Conservation (phyloP, 2,113 vertebrate species). For the Eira barbara region DNA sequence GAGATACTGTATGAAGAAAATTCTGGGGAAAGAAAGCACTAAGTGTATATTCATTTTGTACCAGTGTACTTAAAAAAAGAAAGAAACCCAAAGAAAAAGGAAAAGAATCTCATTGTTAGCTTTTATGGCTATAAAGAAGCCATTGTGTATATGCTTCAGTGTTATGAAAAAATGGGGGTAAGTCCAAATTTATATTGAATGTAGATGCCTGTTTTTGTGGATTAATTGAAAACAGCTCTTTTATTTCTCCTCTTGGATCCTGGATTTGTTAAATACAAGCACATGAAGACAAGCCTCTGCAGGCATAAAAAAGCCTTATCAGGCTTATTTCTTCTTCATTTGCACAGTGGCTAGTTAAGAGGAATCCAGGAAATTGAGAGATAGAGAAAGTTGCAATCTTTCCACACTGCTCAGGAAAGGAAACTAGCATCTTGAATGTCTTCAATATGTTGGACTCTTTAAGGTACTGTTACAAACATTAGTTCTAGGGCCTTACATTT, state of each 20-base stretch:
- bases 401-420: not conserved
- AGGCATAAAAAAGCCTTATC: not conserved
- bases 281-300: not conserved
- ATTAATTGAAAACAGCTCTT: conserved; percentile 7
- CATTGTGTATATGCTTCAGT: not conserved
- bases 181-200: not conserved
- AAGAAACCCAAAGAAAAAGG: not conserved
- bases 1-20: not conserved
- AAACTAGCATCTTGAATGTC: not conserved
- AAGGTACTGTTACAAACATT: not conserved
- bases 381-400: not conserved
- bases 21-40: not conserved
- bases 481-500: not conserved
- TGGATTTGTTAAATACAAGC: not conserved
- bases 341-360: not conserved
- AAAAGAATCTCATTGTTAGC: conserved; percentile 10
- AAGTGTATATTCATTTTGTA: not conserved
- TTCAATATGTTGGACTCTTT: not conserved
- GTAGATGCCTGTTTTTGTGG: not conserved
- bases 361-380: not conserved
- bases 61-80: not conserved
- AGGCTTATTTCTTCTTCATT: not conserved
- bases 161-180: not conserved
- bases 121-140: conserved; percentile 2
- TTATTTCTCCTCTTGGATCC: not conserved